Percentiles rank a stretch among this genome's conserved stretches.
phyloP scores from a whole-genome alignment of 2,113 vertebrate genomes.

The Craseonycteris thonglongyai region DNA sequence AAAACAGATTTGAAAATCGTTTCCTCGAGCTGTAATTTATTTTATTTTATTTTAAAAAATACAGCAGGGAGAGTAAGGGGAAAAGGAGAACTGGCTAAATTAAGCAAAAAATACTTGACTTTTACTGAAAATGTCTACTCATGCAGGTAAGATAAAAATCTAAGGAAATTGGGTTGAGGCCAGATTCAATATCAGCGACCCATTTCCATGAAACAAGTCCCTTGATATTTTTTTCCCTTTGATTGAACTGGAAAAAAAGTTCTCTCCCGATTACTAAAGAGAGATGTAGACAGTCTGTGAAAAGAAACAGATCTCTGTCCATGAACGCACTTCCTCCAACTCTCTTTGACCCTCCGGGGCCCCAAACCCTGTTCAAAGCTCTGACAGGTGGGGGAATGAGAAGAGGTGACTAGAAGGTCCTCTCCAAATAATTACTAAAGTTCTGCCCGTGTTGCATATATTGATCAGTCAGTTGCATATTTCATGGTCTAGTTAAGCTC shows the following conservation, averaged over 20 bases:
- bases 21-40: background rate
- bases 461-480: background rate
- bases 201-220: constrained; percentile 20
- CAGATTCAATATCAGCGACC: background rate
- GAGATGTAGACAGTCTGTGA: background rate
- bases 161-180: constrained; percentile 6
- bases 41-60: constrained; percentile 43
- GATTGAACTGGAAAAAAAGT: background rate
- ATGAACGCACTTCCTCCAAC: background rate
- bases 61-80: background rate
- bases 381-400: background rate
- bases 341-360: background rate
- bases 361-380: background rate
- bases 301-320: background rate
- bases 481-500: background rate
- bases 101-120: constrained; percentile 35
- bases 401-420: background rate
- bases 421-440: background rate
- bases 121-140: constrained; percentile 23
- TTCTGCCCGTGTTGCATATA: background rate
- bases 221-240: background rate
- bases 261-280: background rate
- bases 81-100: background rate
- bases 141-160: constrained; percentile 2
- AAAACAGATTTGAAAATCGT: constrained; percentile 9